Evolutionary conservation across 92 coral and sea anemone species (phyloP).

Genomic region (Bergia puertoricense): DNA sequence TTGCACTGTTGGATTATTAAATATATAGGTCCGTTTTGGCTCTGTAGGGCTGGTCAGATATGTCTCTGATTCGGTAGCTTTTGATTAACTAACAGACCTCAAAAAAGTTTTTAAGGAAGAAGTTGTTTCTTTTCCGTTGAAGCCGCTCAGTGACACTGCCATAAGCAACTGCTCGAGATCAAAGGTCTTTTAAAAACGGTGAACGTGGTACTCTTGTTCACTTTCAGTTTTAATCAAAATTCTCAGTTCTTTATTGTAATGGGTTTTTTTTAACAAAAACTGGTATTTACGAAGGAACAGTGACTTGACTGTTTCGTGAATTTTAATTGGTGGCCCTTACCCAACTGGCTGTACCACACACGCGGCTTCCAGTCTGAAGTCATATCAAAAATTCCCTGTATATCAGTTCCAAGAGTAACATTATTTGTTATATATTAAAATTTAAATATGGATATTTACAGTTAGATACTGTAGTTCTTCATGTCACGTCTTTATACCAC

Average conservation of each 20-base stretch:
- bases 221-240: not conserved
- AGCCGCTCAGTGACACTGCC: not conserved
- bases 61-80: no score
- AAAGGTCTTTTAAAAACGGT: not conserved
- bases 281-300: not conserved
- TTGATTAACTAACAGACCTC: no score
- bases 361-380: not conserved
- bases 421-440: not conserved
- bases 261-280: not conserved
- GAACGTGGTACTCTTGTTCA: not conserved
- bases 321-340: not conserved
- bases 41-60: no score
- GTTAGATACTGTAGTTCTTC: no score
- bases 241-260: not conserved
- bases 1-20: not conserved
- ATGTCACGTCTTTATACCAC: not conserved
- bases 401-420: not conserved
- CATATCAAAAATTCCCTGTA: not conserved
- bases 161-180: not conserved
- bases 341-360: slow-evolving; percentile 1
- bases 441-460: not conserved
- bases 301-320: not conserved
- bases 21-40: no score
- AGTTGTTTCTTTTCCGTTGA: no score
- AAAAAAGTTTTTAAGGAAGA: no score